Base-by-base conservation (phyloP, 2,113 vertebrate genomes). In the Catharus bicknelli region DNA sequence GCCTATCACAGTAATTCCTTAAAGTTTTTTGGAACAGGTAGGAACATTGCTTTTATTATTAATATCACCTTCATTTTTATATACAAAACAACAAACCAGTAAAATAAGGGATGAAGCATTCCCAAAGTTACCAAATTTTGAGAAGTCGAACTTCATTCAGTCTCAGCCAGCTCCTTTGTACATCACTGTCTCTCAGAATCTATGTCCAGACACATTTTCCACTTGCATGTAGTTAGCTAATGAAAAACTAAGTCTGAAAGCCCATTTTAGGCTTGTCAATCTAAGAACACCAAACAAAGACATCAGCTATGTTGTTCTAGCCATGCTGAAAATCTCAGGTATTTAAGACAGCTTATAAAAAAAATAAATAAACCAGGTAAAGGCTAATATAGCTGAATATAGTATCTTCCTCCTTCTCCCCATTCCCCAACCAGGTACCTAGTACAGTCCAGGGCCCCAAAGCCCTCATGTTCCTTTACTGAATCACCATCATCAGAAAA, bases 201-300 rank as follows among this genome's bases (percentile, higher is more conserved):
- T 21, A 42, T 2, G 6, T 17, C 26, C 61, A 84, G 64, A 78
- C 42, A 77, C 27, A 50, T 26, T 36, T 74, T 38, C 59, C 16
- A 36, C 55, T 66, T 86, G 40, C 45, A 75, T 1, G 0, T 38
- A 81, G 18, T 45, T 68, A 82, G 42, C 15, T 76, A 63, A 79
- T 8, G 23, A 82, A 87, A 73, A 92, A 51, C 21, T 51, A 88
- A 45, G 23, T 36, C 42, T 84, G 74, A 90, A 90, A 90, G 50
- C 23, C 59, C 34, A 57, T 84, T 83, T 84, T 64, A 91, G 43
- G 26, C 40, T 58, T 85, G 18, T 53, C 74, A 42, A 1, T 16
- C 58, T 76, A 79, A 29, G 23, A 86, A 82, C 13, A 77, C 25
- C 45, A 58, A 86, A 78, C 5, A 84, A 86, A 86, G 57, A 42